Evolutionary conservation across 2,113 vertebrate genomes (phyloP), one percentile per base, ranked within the genome.

Genomic region (Podarcis cretensis): DNA sequence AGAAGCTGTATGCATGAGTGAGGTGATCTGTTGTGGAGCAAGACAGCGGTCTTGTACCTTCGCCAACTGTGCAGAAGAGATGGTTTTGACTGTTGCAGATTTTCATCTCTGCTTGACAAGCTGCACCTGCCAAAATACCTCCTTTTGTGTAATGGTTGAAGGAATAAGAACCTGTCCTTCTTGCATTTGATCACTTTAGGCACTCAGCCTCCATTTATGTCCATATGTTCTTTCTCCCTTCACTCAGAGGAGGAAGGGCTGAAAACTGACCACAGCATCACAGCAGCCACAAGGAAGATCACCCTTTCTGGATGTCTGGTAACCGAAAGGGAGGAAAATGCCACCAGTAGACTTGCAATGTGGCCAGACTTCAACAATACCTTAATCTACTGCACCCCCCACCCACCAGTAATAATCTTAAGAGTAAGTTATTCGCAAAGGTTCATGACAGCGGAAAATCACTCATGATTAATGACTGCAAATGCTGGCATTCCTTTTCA

Each of bases 381-480:
- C 73, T 83, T 30, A 76, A 83, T 37, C 7, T 40, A 83, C 35
- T 76, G 35, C 32, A 21, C 16, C 4, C 10, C 10, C 6, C 7
- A 3, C 21, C 32, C 78, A 74, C 73, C 86, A 63, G 48, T 54
- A 54, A 54, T 54, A 54, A 54, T 21, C 48, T 20, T 71, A 59
- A 82, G 43, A 71, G 54, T 87, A 87, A 87, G 81, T 81, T 25
- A 59, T 9, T 81, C 23, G 32, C 16, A 40, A 83, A 82, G 35
- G 21, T 76, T 66, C 57, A 76, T 68, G 80, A 18, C 71, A 76
- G 59, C 16, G 32, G 71, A 76, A 88, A 76, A 83, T 76, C 80
- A 83, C 57, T 71, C 66, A 40, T 89, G 78, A 75, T 66, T 89
- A 85, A 85, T 89, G 78, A 68, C 37, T 83, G 59, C 5, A 82